Percentiles rank a stretch among this genome's conserved stretches.
phyloP scores from a whole-genome alignment of 2,113 vertebrate genomes.

The Lamprotornis superbus region DNA sequence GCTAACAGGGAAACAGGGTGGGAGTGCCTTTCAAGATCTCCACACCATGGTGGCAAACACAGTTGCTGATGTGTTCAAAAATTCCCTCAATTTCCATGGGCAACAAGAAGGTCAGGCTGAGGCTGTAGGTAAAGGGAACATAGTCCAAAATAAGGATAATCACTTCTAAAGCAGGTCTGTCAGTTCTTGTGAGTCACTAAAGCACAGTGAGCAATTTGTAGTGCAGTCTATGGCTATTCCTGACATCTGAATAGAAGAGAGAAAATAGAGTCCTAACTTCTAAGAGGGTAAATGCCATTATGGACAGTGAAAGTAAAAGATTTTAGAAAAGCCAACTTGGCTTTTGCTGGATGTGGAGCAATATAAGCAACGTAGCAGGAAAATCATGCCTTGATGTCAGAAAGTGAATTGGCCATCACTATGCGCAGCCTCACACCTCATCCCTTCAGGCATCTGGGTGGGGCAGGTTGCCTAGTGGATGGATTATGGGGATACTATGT shows the following conservation, averaged over 20 bases:
- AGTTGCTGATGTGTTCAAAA: background rate
- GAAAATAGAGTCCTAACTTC: background rate
- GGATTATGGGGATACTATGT: background rate
- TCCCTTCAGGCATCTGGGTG: background rate
- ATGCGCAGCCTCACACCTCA: background rate
- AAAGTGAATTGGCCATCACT: background rate
- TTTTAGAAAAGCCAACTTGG: background rate
- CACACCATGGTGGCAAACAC: background rate
- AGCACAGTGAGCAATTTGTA: background rate
- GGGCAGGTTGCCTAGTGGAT: background rate
- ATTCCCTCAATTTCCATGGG: background rate
- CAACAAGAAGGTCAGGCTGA: background rate
- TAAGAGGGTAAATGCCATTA: background rate
- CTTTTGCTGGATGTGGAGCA: background rate
- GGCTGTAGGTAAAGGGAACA: background rate
- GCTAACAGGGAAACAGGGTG: no score
- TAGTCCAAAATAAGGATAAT: background rate
- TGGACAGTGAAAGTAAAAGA: background rate
- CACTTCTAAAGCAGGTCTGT: background rate
- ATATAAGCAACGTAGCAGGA: background rate
- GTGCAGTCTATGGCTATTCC: background rate
- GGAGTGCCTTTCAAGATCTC: no score
- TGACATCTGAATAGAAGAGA: background rate
- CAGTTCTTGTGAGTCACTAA: background rate
- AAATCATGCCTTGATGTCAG: background rate